These are phyloP conservation scores for Lasioglossum albipes DNA, from an alignment of 1,140 invertebrate genomes.

Conservation along the genomic window DNA sequence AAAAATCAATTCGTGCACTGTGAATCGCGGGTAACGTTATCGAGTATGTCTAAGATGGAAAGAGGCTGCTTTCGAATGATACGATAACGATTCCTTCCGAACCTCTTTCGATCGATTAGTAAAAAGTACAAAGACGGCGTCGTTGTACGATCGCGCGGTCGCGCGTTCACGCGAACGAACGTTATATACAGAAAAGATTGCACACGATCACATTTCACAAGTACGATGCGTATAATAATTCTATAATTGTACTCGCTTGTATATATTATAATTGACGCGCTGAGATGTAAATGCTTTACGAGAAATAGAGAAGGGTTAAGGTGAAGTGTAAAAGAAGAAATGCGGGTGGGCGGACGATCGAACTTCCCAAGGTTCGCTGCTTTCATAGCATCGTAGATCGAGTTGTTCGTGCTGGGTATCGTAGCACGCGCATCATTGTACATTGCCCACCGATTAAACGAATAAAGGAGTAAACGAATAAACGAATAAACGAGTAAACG, in stretches of 20 bases:
- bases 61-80: not conserved
- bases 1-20: not conserved
- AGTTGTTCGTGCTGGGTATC: too few relatives aligned
- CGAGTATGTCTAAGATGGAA: slow-evolving; percentile 11
- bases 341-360: too few relatives aligned
- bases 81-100: not conserved
- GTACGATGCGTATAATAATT: slow-evolving; percentile 40
- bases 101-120: not conserved
- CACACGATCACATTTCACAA: slow-evolving; percentile 66
- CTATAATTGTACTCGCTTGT: too few relatives aligned
- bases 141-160: not conserved
- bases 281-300: slow-evolving; percentile 53
- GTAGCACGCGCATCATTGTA: too few relatives aligned
- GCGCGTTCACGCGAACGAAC: not conserved
- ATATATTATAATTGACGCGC: slow-evolving; percentile 67
- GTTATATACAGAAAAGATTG: slow-evolving; percentile 61
- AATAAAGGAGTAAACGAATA: too few relatives aligned
- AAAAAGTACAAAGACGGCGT: slow-evolving; percentile 16
- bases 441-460: too few relatives aligned
- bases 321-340: not conserved
- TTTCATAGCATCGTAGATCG: not conserved
- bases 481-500: too few relatives aligned
- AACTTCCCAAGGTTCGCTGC: too few relatives aligned
- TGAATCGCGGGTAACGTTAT: not conserved
- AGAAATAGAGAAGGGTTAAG: not conserved